Evolutionary conservation across 2,113 vertebrate genomes (phyloP), one percentile per base, ranked within the genome.

Genomic region (Phrynosoma blainvillii): DNA sequence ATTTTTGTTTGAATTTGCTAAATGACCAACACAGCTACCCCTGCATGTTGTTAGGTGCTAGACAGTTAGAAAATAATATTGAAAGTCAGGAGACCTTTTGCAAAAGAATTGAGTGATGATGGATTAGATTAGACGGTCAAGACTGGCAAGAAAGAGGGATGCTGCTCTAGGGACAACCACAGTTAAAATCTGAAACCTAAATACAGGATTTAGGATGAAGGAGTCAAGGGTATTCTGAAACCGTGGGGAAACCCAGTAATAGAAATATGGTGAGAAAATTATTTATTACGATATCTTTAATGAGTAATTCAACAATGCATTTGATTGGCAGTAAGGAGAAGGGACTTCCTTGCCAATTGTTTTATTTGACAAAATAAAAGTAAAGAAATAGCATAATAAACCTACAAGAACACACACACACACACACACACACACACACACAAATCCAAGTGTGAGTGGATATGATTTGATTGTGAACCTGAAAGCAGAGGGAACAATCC

Each of bases 401-500:
- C 32, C 16, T 73, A 18, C 47, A 56, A 32, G 62, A 66, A 14
- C 20, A 36, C 36, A 36, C 36, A 36, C 36, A 36, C 36, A 36
- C 36, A 36, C 36, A 36, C 36, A 36, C 36, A 36, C 36, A 14
- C 20, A 36, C 36, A 36, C 36, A 36, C 36, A 36, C 36, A 36
- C 36, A 30, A n/a, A 73, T 78, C 68, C 73, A 18, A 30, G n/a
- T 25, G 87, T 13, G 40, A 77, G 83, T 52, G 73, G 56, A n/a
- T 14, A n/a, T 8, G 56, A 62, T 65, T 74, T 36, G 40, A 25
- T 82, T 14, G 18, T 30, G 73, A 74, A 47, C 20, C 76, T 9
- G 10, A 47, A 71, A 5, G 14, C 20, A 30, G 56, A 68, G 20
- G 14, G 52, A 73, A 56, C 36, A 18, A 14, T 0, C 0, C 76